Conservation (phyloP, 2,113 vertebrate species). For the Ifrita kowaldi region DNA sequence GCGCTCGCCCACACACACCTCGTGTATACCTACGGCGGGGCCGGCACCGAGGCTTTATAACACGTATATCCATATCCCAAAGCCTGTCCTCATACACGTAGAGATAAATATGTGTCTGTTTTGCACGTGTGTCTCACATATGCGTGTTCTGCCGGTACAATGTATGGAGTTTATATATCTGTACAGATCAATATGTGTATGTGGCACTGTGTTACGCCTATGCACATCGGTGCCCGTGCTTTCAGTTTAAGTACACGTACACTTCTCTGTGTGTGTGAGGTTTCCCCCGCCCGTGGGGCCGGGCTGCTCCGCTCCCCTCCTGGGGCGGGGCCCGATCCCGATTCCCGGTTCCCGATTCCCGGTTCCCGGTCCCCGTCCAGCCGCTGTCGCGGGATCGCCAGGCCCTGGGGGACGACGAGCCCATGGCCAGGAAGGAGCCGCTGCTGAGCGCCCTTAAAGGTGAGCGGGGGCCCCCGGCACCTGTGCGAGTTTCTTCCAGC, state of each 20-base stretch:
- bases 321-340: background rate
- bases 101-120: rapidly evolving
- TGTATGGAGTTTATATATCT: rapidly evolving
- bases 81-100: background rate
- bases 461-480: background rate
- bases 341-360: background rate
- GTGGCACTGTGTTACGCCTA: background rate
- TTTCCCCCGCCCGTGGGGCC: background rate
- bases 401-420: background rate
- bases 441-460: slow-evolving; percentile 81
- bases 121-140: rapidly evolving
- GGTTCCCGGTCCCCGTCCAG: background rate
- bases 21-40: background rate
- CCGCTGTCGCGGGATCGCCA: background rate
- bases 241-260: background rate
- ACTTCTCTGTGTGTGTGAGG: background rate
- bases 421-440: slow-evolving; percentile 80
- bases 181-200: rapidly evolving
- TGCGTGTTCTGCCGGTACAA: background rate
- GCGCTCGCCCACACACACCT: background rate
- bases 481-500: background rate
- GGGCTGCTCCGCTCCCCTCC: background rate
- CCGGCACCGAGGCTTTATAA: background rate
- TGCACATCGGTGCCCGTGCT: rapidly evolving
- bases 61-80: background rate